Conservation (phyloP, 92 coral and sea anemone species). For the Paramuricea clavata region DNA sequence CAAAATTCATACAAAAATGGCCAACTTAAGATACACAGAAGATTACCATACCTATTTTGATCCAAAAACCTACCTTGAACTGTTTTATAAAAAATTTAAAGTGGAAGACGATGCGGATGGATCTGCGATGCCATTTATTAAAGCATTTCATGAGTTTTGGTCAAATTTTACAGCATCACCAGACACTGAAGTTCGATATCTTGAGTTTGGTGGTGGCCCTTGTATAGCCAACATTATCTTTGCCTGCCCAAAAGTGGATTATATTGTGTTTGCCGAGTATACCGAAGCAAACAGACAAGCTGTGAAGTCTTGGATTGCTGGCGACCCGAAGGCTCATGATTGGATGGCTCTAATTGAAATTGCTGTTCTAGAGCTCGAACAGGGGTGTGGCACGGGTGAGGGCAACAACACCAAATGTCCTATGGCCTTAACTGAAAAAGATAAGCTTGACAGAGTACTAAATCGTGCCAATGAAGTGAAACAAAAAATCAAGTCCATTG, state of each 20-base stretch:
- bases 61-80: conserved; percentile 34
- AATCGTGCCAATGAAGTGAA: conserved; percentile 60
- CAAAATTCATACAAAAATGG: too few species aligned
- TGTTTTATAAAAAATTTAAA: not conserved
- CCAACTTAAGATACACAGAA: conserved; percentile 33
- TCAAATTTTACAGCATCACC: not conserved
- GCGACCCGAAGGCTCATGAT: conserved; percentile 38
- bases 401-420: not conserved
- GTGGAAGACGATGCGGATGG: not conserved
- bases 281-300: conserved; percentile 63
- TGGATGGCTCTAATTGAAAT: conserved; percentile 60
- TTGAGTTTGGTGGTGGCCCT: conserved; percentile 78
- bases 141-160: conserved; percentile 40
- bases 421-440: not conserved
- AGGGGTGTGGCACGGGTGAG: too few species aligned
- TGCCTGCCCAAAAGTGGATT: conserved; percentile 64
- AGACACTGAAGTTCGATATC: conserved; percentile 3
- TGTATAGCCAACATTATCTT: conserved; percentile 52
- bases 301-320: conserved; percentile 59
- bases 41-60: conserved; percentile 53
- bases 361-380: conserved; percentile 57
- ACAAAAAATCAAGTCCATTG: conserved; percentile 54
- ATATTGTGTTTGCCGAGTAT: conserved; percentile 73
- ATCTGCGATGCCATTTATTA: not conserved
- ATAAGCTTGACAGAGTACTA: conserved; percentile 13